Base-by-base conservation (phyloP, 2,888 invertebrate genomes). In the Odontocolon sp. region DNA sequence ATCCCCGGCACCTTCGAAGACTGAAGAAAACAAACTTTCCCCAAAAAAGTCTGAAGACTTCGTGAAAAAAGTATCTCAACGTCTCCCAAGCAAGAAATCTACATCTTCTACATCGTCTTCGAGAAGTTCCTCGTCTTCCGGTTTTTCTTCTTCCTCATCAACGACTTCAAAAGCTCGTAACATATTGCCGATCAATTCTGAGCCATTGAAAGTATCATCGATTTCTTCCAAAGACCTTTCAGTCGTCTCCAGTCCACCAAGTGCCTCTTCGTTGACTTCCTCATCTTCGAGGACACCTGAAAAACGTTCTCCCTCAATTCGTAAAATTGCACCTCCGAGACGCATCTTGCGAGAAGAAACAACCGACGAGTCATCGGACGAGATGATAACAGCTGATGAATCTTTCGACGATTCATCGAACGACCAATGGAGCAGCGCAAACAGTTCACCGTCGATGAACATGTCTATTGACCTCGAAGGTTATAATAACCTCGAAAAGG, bases 381-480 rank as follows among this genome's bases (percentile, higher is more conserved):
- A 71, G 31, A 54, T 54, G 54, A 54, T 56, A 40, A 64, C 52
- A 8, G 64, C 71, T 8, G 14, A 18, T 11, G 69, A 67, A 18
- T 28, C 21, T 9, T 14, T 21, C n/a, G 69, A 74, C 31, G 74
- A 74, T 50, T 61, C 57, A 9, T 36, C 59, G 3, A 61, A 74
- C 40, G 59, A 74, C 9, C 52, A 33, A 1, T 74, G 74, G 74
- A 74, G 68, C 52, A 52, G 9, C 23, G 74, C 72, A 1, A 8
- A 36, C 2, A 18, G 36, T 33, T 47, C 54, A 4, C 40, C 54
- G 2, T 50, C 18, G n/a, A 50, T 59, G 68, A 69, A 70, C 26
- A 74, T 61, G 69, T 74, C 59, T 11, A 42, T 57, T 5, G 69
- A 74, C 23, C n/a, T 52, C n/a, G 68, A 68, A 6, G 26, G 9